Conservation (phyloP, 2,888 invertebrate genomes). For the Crossocerus cetratus region DNA sequence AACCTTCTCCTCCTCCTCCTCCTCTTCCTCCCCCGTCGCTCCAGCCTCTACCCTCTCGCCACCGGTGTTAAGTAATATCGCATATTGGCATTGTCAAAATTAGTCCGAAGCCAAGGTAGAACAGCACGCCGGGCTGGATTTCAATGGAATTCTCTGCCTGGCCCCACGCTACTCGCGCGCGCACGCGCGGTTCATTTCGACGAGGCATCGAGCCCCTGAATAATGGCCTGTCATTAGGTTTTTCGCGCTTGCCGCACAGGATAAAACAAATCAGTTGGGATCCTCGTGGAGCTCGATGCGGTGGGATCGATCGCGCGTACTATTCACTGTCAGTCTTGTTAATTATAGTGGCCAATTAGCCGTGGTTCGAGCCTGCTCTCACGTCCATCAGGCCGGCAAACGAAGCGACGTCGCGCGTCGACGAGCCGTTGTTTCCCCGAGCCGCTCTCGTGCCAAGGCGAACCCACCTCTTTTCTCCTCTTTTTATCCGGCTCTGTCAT, state of each 20-base stretch:
- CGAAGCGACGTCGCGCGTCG: slow-evolving; percentile 3
- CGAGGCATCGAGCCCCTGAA: neutral
- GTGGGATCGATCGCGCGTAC: slow-evolving; percentile 32
- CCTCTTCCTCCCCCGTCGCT: neutral
- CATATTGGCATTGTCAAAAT: slow-evolving; percentile 15
- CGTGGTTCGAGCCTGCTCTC: slow-evolving; percentile 54
- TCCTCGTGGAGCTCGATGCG: slow-evolving; percentile 17
- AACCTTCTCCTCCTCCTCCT: neutral
- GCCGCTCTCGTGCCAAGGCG: neutral
- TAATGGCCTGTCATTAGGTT: neutral
- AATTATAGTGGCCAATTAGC: slow-evolving; percentile 70
- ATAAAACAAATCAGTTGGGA: slow-evolving; percentile 46
- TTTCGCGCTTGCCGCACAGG: slow-evolving; percentile 12
- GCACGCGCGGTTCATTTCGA: neutral
- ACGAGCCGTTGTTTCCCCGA: neutral
- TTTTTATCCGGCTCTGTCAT: neutral
- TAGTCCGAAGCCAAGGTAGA: neutral
- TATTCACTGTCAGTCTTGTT: slow-evolving; percentile 60
- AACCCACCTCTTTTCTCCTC: neutral
- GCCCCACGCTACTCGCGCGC: neutral
- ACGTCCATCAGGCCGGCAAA: slow-evolving; percentile 26
- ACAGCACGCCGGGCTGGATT: neutral
- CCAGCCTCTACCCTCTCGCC: slow-evolving; percentile 3
- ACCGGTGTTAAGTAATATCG: slow-evolving; percentile 18
- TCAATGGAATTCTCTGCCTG: neutral